Percentiles rank a stretch among this genome's conserved stretches.
phyloP scores from a whole-genome alignment of 2,113 vertebrate genomes.

The Corythaixoides concolor region DNA sequence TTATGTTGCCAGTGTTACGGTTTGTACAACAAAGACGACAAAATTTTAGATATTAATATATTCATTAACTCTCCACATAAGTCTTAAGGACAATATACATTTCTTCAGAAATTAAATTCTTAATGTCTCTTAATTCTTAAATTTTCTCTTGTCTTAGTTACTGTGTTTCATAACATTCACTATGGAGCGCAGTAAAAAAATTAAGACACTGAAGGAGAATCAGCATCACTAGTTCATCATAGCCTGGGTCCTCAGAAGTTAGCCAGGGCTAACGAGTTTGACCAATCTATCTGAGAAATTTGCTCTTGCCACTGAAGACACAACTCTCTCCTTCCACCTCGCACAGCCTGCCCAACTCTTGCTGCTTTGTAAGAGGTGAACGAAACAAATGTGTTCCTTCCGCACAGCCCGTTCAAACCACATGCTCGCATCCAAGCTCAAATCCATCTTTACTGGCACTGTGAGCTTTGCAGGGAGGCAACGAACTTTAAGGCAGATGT shows the following conservation, averaged over 20 bases:
- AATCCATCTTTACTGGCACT: neutral
- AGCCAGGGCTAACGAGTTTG: neutral
- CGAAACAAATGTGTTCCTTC: neutral
- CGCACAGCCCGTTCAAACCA: neutral
- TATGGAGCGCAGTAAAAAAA: neutral
- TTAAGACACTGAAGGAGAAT: neutral
- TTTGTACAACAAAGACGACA: neutral
- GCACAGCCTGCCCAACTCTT: neutral
- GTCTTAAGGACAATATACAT: neutral
- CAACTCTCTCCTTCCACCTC: neutral
- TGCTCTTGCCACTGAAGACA: neutral
- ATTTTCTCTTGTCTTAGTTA: neutral
- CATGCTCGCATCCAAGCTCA: neutral
- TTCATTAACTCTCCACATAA: neutral
- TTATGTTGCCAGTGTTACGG: neutral
- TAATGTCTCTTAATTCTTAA: neutral
- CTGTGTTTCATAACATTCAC: neutral
- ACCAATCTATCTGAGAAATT: neutral
- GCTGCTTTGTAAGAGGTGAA: neutral
- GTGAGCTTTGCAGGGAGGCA: neutral
- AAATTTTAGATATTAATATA: neutral
- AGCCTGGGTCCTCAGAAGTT: neutral
- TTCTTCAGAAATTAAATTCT: neutral
- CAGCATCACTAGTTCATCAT: neutral
- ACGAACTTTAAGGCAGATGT: neutral